phyloP scores from a whole-genome alignment of 2,888 invertebrate species.

The Chalcis sispes region DNA sequence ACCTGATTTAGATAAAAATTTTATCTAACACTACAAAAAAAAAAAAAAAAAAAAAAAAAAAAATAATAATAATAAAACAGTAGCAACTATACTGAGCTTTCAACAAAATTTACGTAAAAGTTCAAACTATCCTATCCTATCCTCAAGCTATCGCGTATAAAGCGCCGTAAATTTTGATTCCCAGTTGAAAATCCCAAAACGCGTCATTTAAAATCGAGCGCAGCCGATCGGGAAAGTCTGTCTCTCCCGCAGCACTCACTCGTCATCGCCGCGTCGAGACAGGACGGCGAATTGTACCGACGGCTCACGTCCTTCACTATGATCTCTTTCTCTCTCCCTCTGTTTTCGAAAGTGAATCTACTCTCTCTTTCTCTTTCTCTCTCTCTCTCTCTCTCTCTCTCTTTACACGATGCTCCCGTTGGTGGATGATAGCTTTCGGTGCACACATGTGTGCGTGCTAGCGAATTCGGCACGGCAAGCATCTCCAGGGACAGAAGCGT shows the following conservation, averaged over 20 bases:
- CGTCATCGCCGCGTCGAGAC: neutral
- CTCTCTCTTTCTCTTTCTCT: neutral
- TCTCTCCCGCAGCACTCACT: neutral
- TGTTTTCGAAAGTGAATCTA: slow-evolving; percentile 40
- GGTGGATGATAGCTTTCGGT: no score
- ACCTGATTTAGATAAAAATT: no score
- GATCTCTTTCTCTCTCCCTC: neutral
- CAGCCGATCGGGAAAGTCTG: slow-evolving; percentile 18
- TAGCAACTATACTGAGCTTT: no score
- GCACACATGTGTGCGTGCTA: no score
- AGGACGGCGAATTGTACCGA: no score
- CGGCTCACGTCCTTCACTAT: no score
- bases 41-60: no score
- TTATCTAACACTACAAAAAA: no score
- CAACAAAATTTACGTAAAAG: neutral
- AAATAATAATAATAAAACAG: no score
- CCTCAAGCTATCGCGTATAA: no score
- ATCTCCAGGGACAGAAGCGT: slow-evolving; percentile 20
- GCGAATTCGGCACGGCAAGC: neutral
- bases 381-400: slow-evolving; percentile 4
- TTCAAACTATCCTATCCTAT: no score
- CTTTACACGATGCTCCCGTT: no score
- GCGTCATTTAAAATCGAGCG: slow-evolving; percentile 15
- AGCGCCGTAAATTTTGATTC: neutral
- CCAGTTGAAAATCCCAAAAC: neutral